Evolutionary conservation across 2,113 vertebrate genomes (phyloP).

Genomic region (Brachyhypopomus occidentalis): DNA sequence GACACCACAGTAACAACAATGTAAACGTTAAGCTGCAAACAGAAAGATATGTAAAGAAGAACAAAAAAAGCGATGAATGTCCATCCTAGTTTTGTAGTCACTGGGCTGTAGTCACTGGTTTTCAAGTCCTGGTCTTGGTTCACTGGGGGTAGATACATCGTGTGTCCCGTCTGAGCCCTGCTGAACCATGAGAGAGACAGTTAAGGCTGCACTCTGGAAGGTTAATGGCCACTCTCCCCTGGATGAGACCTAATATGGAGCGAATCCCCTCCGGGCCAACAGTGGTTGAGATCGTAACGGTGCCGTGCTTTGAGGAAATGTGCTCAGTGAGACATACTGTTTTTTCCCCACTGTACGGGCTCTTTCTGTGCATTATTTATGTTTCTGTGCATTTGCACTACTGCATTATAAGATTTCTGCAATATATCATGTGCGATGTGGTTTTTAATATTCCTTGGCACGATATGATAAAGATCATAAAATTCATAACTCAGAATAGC

Average conservation of each 20-base stretch:
- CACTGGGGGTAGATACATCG: background rate
- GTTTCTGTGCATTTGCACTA: slow-evolving; percentile 3
- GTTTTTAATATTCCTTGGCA: slow-evolving; percentile 2
- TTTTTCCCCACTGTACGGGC: background rate
- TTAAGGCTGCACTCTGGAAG: background rate
- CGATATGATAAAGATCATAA: background rate
- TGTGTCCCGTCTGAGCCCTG: background rate
- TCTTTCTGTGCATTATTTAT: slow-evolving; percentile 1
- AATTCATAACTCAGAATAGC: background rate
- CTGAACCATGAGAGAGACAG: background rate
- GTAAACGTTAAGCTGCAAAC: no score
- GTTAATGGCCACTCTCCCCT: background rate
- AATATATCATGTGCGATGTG: background rate
- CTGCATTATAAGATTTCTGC: background rate
- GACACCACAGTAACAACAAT: no score
- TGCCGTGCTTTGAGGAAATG: background rate
- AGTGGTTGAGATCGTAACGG: background rate
- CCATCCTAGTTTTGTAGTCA: no score
- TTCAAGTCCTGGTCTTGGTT: no score
- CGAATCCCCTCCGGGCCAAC: background rate
- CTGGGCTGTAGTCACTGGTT: no score
- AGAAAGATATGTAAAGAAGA: no score
- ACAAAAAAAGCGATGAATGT: no score
- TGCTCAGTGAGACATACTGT: no score
- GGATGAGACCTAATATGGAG: background rate